A percentile compares a stretch with the other conserved stretches of the same genome.
phyloP scores from a whole-genome alignment of 2,797 vertebrate species.

The Eutrigla gurnardus region DNA sequence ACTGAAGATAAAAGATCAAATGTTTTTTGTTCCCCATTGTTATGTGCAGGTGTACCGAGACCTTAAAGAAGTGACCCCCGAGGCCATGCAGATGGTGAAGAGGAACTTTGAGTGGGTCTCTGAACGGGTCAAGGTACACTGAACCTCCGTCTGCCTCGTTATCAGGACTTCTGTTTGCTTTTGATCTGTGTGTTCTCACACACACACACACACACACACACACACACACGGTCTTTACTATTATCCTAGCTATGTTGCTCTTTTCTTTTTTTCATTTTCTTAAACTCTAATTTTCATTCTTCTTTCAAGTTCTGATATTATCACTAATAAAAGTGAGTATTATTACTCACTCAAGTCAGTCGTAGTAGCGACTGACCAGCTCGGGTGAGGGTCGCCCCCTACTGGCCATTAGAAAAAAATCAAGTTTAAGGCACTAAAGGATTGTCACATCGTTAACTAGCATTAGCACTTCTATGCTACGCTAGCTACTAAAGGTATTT shows the following conservation, averaged over 20 bases:
- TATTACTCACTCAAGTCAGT: no score
- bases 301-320: no score
- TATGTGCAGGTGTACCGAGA: conserved; percentile 92
- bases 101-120: conserved; percentile 99
- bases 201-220: background rate
- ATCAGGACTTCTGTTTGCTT: conserved; percentile 11
- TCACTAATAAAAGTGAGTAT: no score
- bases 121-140: conserved; percentile 93
- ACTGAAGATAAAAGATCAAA: background rate
- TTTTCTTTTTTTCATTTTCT: background rate
- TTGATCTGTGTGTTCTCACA: background rate
- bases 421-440: no score
- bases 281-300: background rate
- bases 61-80: conserved; percentile 96
- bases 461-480: no score
- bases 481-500: no score
- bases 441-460: no score
- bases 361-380: no score
- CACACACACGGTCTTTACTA: background rate
- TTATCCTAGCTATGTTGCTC: conserved; percentile 8
- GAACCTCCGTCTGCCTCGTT: background rate
- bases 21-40: background rate
- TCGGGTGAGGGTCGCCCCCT: no score
- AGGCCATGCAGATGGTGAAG: conserved; percentile 97
- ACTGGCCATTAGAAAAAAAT: no score